Conservation (phyloP, 2,888 invertebrate species). For the Dusona sp. region DNA sequence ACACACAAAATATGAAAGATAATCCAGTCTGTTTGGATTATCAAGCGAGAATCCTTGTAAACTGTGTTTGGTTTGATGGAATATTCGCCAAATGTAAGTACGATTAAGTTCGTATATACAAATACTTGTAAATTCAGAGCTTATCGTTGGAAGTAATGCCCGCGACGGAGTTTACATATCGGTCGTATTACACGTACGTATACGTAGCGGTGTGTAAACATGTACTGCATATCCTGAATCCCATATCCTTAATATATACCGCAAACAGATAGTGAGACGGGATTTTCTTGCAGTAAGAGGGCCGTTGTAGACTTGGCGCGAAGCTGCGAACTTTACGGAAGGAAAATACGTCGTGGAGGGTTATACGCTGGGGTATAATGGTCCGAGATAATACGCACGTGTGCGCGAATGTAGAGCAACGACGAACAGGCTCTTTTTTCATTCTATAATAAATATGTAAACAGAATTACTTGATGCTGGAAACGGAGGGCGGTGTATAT, state of each 20-base stretch:
- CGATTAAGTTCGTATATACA: neutral
- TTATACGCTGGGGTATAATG: neutral
- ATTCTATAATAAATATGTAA: constrained; percentile 73
- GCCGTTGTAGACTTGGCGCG: constrained; percentile 55
- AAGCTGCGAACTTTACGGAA: constrained; percentile 62
- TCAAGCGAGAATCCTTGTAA: neutral
- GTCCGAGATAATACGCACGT: constrained; percentile 10
- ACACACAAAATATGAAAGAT: neutral
- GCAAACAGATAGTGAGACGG: constrained; percentile 24
- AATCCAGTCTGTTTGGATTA: neutral
- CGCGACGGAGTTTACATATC: constrained; percentile 50
- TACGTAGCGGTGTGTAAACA: constrained; percentile 35
- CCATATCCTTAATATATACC: constrained; percentile 6
- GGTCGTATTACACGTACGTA: constrained; percentile 47
- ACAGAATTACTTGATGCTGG: constrained; percentile 70
- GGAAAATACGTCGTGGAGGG: constrained; percentile 46
- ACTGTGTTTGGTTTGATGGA: neutral
- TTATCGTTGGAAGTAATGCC: constrained; percentile 54
- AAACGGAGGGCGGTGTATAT: constrained; percentile 43
- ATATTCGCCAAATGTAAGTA: neutral
- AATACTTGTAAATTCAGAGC: neutral
- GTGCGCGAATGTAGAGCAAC: constrained; percentile 1
- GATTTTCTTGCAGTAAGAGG: constrained; percentile 55
- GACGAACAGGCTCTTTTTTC: constrained; percentile 58
- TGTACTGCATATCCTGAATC: neutral